Percentiles rank a stretch among this genome's conserved stretches.
Conservation (phyloP, 2,113 vertebrate genomes). For the Rynchops niger region DNA sequence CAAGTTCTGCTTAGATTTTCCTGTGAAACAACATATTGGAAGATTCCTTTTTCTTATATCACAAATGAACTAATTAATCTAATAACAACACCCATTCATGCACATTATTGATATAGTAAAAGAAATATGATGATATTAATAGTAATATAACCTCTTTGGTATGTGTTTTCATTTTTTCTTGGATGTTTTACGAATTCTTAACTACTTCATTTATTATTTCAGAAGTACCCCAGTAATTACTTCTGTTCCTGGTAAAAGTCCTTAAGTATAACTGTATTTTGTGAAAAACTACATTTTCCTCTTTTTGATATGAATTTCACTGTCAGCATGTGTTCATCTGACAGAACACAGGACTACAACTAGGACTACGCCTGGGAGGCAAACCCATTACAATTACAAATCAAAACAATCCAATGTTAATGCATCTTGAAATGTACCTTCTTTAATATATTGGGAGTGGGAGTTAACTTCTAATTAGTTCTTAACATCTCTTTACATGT, state of each 20-base stretch:
- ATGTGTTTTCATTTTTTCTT: neutral
- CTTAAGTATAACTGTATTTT: neutral
- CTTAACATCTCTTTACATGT: neutral
- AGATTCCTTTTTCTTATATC: neutral
- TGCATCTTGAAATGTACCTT: neutral
- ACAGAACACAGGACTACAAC: neutral
- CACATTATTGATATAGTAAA: neutral
- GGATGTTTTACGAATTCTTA: neutral
- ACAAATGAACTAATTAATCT: neutral
- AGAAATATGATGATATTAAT: neutral
- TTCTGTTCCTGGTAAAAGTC: neutral
- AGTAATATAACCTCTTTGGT: neutral
- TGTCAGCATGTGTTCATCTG: neutral
- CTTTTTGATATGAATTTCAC: neutral
- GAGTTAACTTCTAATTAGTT: neutral
- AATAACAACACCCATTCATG: neutral
- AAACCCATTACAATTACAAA: neutral
- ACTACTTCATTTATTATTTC: neutral
- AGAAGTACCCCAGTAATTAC: neutral
- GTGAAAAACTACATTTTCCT: neutral
- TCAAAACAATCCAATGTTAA: neutral
- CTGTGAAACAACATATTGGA: neutral
- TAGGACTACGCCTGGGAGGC: neutral
- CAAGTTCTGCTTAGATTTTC: neutral
- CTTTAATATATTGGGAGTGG: neutral